Percentiles rank a stretch among this genome's conserved stretches.
Evolutionary conservation across 2,113 vertebrate species (phyloP).

Genomic region (Rousettus leschenaultii): DNA sequence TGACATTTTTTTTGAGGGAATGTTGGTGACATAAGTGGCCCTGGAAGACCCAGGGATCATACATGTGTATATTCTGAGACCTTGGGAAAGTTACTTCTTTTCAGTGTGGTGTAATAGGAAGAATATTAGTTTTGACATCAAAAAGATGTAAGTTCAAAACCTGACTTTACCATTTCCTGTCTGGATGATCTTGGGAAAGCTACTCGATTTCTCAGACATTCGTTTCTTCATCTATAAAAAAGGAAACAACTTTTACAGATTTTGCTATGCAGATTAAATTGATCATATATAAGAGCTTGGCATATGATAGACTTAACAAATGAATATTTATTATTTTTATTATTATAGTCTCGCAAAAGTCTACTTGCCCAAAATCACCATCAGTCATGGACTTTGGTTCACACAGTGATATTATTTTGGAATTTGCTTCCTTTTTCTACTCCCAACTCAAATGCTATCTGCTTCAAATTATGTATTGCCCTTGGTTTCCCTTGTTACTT

Average conservation of each 20-base stretch:
- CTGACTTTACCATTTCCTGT: neutral
- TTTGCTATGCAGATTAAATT: neutral
- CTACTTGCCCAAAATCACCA: neutral
- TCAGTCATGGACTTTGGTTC: neutral
- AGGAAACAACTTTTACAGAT: neutral
- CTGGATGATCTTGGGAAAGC: neutral
- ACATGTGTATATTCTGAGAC: neutral
- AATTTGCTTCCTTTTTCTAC: neutral
- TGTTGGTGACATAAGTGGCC: neutral
- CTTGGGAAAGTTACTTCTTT: neutral
- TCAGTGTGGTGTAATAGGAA: neutral
- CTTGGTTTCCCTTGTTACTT: neutral
- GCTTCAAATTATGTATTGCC: neutral
- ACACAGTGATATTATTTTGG: neutral
- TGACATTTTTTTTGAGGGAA: neutral
- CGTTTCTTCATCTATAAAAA: neutral
- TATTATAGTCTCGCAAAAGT: neutral
- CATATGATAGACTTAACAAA: neutral
- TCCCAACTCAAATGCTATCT: neutral
- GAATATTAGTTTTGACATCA: neutral
- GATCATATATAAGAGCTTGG: neutral
- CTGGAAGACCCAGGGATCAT: neutral
- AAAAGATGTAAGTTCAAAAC: neutral
- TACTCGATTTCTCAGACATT: neutral
- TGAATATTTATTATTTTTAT: neutral